phyloP scores from a whole-genome alignment of 2,113 vertebrate genomes.

The Tragulus kanchil region DNA sequence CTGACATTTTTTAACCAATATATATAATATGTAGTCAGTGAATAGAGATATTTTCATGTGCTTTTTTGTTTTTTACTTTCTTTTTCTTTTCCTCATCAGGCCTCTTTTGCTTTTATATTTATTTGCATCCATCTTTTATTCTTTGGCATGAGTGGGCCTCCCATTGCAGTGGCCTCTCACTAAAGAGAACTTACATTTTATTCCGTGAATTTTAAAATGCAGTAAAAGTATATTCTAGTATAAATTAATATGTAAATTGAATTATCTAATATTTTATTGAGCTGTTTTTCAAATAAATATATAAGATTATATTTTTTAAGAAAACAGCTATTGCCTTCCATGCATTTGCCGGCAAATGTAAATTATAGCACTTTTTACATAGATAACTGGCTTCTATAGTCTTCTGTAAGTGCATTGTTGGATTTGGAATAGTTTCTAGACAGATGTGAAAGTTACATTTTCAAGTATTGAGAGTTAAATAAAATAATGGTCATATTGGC shows the following conservation, averaged over 20 bases:
- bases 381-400: not conserved
- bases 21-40: not conserved
- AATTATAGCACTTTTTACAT: constrained; percentile 1
- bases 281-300: constrained; percentile 11
- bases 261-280: not conserved
- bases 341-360: not conserved
- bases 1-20: not conserved
- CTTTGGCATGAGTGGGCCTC: too few relatives aligned
- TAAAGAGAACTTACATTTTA: not conserved
- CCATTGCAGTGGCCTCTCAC: too few relatives aligned
- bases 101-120: too few relatives aligned
- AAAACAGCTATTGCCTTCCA: not conserved
- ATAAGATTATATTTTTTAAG: not conserved
- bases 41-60: constrained; percentile 4
- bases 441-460: not conserved
- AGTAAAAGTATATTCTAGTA: not conserved
- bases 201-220: not conserved
- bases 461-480: not conserved
- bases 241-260: not conserved
- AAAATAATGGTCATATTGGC: not conserved
- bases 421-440: not conserved
- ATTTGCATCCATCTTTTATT: too few relatives aligned
- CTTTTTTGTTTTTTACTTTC: too few relatives aligned
- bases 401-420: not conserved
- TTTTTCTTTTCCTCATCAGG: too few relatives aligned